Evolutionary conservation across 2,888 invertebrate genomes (phyloP), one percentile per base, ranked within the genome.

Genomic region (Stictocephala bisonia): DNA sequence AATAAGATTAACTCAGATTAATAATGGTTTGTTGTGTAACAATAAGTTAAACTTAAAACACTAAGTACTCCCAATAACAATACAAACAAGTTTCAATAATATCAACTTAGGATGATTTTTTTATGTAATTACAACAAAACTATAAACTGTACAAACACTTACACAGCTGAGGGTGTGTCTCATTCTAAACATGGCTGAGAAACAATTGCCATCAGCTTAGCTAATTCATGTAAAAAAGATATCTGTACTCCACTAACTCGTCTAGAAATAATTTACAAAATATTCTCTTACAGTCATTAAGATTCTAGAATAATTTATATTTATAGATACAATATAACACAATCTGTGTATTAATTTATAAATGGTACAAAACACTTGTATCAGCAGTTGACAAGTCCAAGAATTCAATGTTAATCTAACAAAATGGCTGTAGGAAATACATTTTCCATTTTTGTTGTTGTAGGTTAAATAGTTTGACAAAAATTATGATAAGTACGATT

Each of bases 381-480:
- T 71, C 70, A 48, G 48, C 56, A 58, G 58, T 71, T 71, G 70
- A 71, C 70, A 41, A 18, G 24, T 71, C 70, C 70, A 58, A 70
- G 53, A 44, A 31, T n/a, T n/a, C n/a, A n/a, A n/a, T n/a, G n/a
- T n/a, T n/a, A n/a, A n/a, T n/a, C n/a, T n/a, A n/a, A n/a, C n/a
- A n/a, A n/a, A n/a, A n/a, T n/a, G n/a, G n/a, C n/a, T n/a, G n/a
- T n/a, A n/a, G n/a, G n/a, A n/a, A n/a, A n/a, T n/a, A n/a, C n/a
- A n/a, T n/a, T n/a, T n/a, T n/a, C n/a, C n/a, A n/a, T n/a, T n/a
- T n/a, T n/a, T n/a, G n/a, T n/a, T n/a, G n/a, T n/a, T n/a, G n/a
- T n/a, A n/a, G n/a, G n/a, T 18, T 2, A 22, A 51, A 26, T 6
- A 22, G 15, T 15, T 24, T 53, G 26, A 24, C 9, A 26, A 22